These are phyloP conservation scores for Lineus longissimus DNA, from an alignment of 1,140 invertebrate species.

Conservation along the genomic window DNA sequence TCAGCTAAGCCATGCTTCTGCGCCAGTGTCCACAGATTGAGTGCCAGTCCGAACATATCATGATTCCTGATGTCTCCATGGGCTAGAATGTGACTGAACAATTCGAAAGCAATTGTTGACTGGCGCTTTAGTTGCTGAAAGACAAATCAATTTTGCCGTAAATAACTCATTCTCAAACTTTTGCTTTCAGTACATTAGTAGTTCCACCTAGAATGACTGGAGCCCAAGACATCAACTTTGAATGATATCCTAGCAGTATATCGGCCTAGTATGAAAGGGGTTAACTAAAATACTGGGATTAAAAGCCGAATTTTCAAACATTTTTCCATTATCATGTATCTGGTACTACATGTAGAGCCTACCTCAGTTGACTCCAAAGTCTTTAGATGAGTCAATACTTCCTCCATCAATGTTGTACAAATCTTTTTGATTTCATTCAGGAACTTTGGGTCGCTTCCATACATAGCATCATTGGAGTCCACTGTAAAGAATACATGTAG, in stretches of 20 bases:
- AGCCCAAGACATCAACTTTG: background rate
- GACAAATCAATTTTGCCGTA: slow-evolving; percentile 12
- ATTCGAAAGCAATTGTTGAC: slow-evolving; percentile 66
- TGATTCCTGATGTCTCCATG: slow-evolving; percentile 65
- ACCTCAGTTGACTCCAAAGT: slow-evolving; percentile 49
- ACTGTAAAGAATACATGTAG: slow-evolving; percentile 68
- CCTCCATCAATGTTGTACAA: slow-evolving; percentile 70
- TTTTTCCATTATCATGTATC: too few species aligned
- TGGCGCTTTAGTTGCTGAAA: slow-evolving; percentile 46
- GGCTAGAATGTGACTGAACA: slow-evolving; percentile 69
- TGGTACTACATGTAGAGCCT: too few species aligned
- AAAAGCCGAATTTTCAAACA: background rate
- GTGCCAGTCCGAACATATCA: slow-evolving; percentile 63
- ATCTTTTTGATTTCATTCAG: slow-evolving; percentile 75
- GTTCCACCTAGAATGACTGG: background rate
- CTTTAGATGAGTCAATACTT: slow-evolving; percentile 70
- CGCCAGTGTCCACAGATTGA: slow-evolving; percentile 77
- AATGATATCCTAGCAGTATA: background rate
- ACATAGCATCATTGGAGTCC: slow-evolving; percentile 89
- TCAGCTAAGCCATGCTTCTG: slow-evolving; percentile 61
- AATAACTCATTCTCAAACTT: background rate
- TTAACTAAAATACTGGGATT: background rate
- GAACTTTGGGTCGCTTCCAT: slow-evolving; percentile 84
- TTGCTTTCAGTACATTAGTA: background rate
- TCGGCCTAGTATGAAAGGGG: background rate